A percentile compares a stretch with the other conserved stretches of the same genome.
Evolutionary conservation across 2,113 vertebrate species (phyloP).

Genomic region (Canis aureus): DNA sequence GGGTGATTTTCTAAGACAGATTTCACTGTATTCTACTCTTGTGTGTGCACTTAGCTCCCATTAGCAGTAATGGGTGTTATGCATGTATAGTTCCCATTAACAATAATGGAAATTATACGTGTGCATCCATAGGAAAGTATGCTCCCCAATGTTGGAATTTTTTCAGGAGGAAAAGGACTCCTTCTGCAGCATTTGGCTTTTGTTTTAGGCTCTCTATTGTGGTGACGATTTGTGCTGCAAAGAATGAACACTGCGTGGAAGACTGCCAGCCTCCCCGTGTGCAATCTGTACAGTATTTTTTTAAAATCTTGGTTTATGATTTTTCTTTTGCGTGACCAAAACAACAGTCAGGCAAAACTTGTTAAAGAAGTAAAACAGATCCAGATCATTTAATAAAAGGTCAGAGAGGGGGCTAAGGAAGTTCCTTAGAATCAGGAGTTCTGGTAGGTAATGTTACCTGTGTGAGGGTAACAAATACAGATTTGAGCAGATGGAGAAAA

Average conservation of each 20-base stretch:
- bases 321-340: slow-evolving; percentile 52
- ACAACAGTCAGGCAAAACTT: slow-evolving; percentile 51
- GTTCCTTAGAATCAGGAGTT: slow-evolving; percentile 10
- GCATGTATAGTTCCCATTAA: slow-evolving; percentile 79
- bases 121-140: slow-evolving; percentile 72
- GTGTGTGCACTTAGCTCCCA: slow-evolving; percentile 78
- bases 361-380: slow-evolving; percentile 59
- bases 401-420: background rate
- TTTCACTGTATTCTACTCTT: slow-evolving; percentile 75
- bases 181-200: slow-evolving; percentile 67
- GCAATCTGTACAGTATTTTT: slow-evolving; percentile 50
- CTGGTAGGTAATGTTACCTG: slow-evolving; percentile 8
- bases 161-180: slow-evolving; percentile 63
- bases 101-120: slow-evolving; percentile 78
- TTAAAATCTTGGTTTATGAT: slow-evolving; percentile 44
- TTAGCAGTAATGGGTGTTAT: slow-evolving; percentile 80
- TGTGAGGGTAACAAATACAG: slow-evolving; percentile 8
- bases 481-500: slow-evolving; percentile 65
- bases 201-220: slow-evolving; percentile 67
- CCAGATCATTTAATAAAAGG: slow-evolving; percentile 28
- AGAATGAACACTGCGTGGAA: slow-evolving; percentile 61
- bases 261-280: slow-evolving; percentile 34
- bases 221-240: slow-evolving; percentile 47
- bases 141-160: slow-evolving; percentile 35
- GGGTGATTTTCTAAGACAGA: slow-evolving; percentile 83